A percentile compares a stretch with the other conserved stretches of the same genome.
phyloP scores from a whole-genome alignment of 1,140 invertebrate species.

The Sarcophaga peregrina region DNA sequence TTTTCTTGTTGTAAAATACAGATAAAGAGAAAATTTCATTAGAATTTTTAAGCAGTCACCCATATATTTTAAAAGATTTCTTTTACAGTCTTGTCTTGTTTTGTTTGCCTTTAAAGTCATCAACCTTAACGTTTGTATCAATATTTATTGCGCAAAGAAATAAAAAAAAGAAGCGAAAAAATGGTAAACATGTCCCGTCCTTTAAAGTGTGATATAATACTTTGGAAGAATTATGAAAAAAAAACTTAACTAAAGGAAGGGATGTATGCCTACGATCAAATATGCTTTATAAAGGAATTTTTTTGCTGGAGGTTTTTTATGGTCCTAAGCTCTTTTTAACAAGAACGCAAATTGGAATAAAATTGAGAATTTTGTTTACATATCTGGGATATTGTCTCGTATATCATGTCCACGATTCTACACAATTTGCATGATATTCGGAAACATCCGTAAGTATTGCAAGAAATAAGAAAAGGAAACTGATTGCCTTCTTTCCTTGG shows the following conservation, averaged over 20 bases:
- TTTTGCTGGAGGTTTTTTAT: no score
- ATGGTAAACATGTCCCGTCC: not conserved
- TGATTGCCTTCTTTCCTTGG: no score
- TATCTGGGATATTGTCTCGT: no score
- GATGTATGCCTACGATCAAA: not conserved
- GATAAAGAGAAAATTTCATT: not conserved
- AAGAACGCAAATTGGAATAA: no score
- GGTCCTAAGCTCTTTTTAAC: no score
- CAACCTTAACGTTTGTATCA: not conserved
- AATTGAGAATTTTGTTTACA: no score
- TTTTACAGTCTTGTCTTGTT: not conserved
- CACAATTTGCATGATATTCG: no score
- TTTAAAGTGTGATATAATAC: slow-evolving; percentile 12
- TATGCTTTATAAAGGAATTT: no score
- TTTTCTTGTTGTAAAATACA: not conserved
- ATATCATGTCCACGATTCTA: no score
- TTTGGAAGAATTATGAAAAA: not conserved
- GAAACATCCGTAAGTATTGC: no score
- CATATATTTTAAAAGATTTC: not conserved
- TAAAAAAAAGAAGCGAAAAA: not conserved
- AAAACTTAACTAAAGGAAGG: not conserved
- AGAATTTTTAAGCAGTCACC: not conserved
- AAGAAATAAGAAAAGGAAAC: no score
- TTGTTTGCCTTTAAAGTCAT: not conserved
- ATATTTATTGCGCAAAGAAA: not conserved